Evolutionary conservation across 2,113 vertebrate species (phyloP).

Genomic region (Elephas maximus): DNA sequence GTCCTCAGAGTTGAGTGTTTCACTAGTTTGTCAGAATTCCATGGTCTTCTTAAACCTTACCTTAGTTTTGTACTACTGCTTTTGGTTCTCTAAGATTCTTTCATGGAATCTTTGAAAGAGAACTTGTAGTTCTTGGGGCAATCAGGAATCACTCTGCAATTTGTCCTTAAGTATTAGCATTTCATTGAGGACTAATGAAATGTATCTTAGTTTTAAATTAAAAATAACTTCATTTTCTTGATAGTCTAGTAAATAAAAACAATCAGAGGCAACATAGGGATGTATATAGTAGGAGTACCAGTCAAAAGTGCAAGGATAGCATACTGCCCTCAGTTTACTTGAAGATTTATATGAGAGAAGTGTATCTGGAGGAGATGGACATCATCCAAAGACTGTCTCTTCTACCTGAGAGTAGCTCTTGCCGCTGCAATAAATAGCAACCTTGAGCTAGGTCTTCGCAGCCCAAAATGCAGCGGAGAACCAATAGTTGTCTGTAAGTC

Average conservation of each 20-base stretch:
- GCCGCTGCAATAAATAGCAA: conserved; percentile 48
- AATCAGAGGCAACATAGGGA: not conserved
- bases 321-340: not conserved
- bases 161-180: conserved; percentile 17
- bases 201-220: conserved; percentile 52
- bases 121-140: not conserved
- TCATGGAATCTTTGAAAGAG: conserved; percentile 10
- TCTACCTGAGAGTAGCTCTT: conserved; percentile 1
- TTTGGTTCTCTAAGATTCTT: conserved; percentile 48
- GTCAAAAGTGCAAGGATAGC: not conserved
- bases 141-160: not conserved
- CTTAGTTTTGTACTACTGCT: conserved; percentile 47
- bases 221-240: conserved; percentile 55
- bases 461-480: conserved; percentile 58
- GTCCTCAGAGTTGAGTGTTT: conserved; percentile 44
- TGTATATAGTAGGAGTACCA: not conserved
- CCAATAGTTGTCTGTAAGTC: conserved; percentile 66
- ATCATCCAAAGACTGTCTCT: conserved; percentile 3
- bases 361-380: not conserved
- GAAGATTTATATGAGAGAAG: conserved; percentile 56
- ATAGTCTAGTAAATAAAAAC: not conserved
- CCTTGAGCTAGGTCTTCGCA: conserved; percentile 20
- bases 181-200: conserved; percentile 46
- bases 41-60: conserved; percentile 15
- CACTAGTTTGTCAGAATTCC: conserved; percentile 31